Conservation (phyloP, 2,888 invertebrate genomes). For the Macaria notata region DNA sequence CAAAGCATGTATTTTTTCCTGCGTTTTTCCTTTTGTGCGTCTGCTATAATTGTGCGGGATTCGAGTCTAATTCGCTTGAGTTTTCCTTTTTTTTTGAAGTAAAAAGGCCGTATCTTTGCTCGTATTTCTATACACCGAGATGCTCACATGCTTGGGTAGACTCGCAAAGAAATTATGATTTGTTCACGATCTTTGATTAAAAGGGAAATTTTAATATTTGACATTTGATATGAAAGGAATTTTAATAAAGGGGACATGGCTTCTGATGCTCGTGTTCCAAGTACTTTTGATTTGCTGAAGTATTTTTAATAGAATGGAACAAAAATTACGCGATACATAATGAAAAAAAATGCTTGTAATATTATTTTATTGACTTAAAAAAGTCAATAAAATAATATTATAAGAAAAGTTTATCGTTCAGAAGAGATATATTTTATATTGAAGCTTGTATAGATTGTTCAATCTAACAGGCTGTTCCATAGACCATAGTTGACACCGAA, state of each 20-base stretch:
- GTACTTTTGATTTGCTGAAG: not conserved
- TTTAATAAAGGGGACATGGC: constrained; percentile 31
- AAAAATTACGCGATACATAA: too few species aligned
- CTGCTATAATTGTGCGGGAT: constrained; percentile 68
- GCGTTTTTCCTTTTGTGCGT: constrained; percentile 56
- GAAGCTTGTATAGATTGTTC: too few species aligned
- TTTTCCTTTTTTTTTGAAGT: constrained; percentile 45
- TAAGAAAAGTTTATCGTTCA: too few species aligned
- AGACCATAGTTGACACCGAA: too few species aligned
- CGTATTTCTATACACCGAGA: constrained; percentile 25
- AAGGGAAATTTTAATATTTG: constrained; percentile 49
- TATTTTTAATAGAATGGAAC: too few species aligned
- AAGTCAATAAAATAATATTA: too few species aligned
- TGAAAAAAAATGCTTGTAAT: too few species aligned
- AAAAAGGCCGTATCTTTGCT: constrained; percentile 43
- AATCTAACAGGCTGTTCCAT: too few species aligned
- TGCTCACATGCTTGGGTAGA: constrained; percentile 54
- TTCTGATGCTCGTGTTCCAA: not conserved
- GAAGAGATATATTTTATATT: too few species aligned
- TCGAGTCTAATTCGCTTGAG: constrained; percentile 58
- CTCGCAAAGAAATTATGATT: constrained; percentile 36
- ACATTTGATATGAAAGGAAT: constrained; percentile 37
- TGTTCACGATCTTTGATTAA: constrained; percentile 42
- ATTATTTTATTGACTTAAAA: too few species aligned
- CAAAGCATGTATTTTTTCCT: constrained; percentile 71